Percentiles rank a stretch among this genome's conserved stretches.
Evolutionary conservation across 2,888 invertebrate genomes (phyloP).

Genomic region (Drosophila testacea): DNA sequence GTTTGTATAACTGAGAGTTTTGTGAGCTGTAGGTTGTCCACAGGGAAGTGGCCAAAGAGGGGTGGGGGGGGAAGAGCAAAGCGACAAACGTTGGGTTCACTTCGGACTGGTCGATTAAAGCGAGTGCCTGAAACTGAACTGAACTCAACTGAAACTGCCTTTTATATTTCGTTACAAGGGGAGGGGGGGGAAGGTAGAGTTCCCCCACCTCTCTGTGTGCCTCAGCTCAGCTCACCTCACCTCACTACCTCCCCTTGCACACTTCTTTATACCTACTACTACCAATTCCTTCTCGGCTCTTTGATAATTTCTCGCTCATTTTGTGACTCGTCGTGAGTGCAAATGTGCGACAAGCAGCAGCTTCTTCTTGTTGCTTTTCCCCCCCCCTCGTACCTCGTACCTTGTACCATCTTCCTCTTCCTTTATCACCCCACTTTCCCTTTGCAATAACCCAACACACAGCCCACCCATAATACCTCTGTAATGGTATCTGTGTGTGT

Average conservation of each 20-base stretch:
- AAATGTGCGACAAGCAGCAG: slow-evolving; percentile 48
- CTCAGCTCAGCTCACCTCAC: not conserved
- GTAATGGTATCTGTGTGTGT: slow-evolving; percentile 22
- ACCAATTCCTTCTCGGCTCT: slow-evolving; percentile 30
- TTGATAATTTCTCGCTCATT: slow-evolving; percentile 74
- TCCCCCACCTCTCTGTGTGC: slow-evolving; percentile 1
- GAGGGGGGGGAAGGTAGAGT: not conserved
- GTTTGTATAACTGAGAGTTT: slow-evolving; percentile 28
- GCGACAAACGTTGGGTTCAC: slow-evolving; percentile 52
- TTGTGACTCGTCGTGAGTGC: slow-evolving; percentile 66
- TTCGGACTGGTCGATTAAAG: slow-evolving; percentile 59
- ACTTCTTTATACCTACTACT: too few species aligned
- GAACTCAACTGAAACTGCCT: slow-evolving; percentile 31
- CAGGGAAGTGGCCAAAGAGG: not conserved
- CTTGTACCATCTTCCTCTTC: not conserved
- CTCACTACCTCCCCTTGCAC: not conserved
- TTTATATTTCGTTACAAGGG: not conserved
- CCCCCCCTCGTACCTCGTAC: not conserved
- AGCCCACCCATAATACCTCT: slow-evolving; percentile 35
- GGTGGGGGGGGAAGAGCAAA: slow-evolving; percentile 17
- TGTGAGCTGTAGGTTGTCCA: slow-evolving; percentile 2
- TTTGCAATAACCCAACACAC: slow-evolving; percentile 12
- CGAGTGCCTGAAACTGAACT: slow-evolving; percentile 44
- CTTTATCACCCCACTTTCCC: not conserved
- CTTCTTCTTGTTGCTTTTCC: slow-evolving; percentile 5